These are phyloP conservation scores for Ylistrum balloti DNA, from an alignment of 1,140 invertebrate species.

Conservation along the genomic window DNA sequence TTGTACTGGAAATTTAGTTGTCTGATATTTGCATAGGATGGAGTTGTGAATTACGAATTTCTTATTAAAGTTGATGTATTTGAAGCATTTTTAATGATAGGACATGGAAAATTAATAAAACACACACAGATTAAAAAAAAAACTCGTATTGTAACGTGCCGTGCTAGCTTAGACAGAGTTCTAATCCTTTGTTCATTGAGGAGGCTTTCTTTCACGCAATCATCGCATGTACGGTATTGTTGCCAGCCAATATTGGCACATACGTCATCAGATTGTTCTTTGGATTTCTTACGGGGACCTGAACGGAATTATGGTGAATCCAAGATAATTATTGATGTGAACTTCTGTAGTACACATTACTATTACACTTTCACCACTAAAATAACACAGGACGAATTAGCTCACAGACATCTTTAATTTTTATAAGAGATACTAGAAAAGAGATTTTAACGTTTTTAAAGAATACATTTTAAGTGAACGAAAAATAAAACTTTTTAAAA, in stretches of 20 bases:
- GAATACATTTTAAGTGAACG: neutral
- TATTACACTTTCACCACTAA: neutral
- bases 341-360: neutral
- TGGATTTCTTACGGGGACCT: neutral
- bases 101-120: too few relatives aligned
- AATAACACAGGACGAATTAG: neutral
- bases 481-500: neutral
- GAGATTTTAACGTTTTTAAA: neutral
- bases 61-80: too few relatives aligned
- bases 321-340: constrained; percentile 12
- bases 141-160: too few relatives aligned
- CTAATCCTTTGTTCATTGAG: too few relatives aligned
- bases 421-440: neutral
- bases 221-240: neutral
- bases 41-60: too few relatives aligned
- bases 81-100: too few relatives aligned
- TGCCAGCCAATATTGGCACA: neutral
- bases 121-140: too few relatives aligned
- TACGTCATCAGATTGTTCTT: neutral
- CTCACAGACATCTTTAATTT: neutral
- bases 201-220: neutral
- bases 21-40: too few relatives aligned
- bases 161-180: too few relatives aligned
- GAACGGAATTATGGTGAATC: neutral
- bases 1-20: too few relatives aligned